Evolutionary conservation across 2,113 vertebrate species (phyloP).

Genomic region (Eurystomus gularis): DNA sequence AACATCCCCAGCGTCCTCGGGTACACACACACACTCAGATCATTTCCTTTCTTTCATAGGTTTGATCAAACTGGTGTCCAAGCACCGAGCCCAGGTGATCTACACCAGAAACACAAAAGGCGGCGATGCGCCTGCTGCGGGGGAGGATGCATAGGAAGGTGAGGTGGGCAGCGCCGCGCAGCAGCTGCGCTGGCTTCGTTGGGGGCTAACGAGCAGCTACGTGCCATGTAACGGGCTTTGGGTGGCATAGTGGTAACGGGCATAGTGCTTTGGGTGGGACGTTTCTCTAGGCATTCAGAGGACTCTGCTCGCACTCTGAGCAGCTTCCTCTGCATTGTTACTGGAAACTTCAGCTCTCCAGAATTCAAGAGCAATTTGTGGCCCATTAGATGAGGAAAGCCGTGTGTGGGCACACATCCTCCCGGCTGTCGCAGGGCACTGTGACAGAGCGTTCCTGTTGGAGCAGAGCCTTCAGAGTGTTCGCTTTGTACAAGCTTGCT

Average conservation of each 20-base stretch:
- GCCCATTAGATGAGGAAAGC: rapidly evolving
- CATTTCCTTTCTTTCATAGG: constrained; percentile 63
- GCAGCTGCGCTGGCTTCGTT: no score
- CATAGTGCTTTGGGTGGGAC: no score
- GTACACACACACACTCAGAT: no score
- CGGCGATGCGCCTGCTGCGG: constrained; percentile 83
- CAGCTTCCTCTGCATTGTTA: rapidly evolving
- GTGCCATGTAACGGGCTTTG: rapidly evolving
- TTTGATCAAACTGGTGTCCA: constrained; percentile 96
- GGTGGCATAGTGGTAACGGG: no score
- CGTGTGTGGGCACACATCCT: rapidly evolving
- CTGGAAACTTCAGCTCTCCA: rapidly evolving
- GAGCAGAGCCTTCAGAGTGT: background rate
- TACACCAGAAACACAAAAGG: constrained; percentile 98
- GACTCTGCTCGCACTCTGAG: rapidly evolving
- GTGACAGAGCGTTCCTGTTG: no score
- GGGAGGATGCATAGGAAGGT: constrained; percentile 85
- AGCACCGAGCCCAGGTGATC: constrained; percentile 96
- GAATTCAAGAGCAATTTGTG: rapidly evolving
- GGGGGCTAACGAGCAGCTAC: rapidly evolving
- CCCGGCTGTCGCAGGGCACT: rapidly evolving
- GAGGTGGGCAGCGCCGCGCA: no score
- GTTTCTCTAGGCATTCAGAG: rapidly evolving
- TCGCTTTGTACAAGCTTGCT: background rate
- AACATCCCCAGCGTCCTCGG: rapidly evolving